A percentile compares a stretch with the other conserved stretches of the same genome.
phyloP scores from a whole-genome alignment of 2,113 vertebrate species.

The Trachemys scripta region DNA sequence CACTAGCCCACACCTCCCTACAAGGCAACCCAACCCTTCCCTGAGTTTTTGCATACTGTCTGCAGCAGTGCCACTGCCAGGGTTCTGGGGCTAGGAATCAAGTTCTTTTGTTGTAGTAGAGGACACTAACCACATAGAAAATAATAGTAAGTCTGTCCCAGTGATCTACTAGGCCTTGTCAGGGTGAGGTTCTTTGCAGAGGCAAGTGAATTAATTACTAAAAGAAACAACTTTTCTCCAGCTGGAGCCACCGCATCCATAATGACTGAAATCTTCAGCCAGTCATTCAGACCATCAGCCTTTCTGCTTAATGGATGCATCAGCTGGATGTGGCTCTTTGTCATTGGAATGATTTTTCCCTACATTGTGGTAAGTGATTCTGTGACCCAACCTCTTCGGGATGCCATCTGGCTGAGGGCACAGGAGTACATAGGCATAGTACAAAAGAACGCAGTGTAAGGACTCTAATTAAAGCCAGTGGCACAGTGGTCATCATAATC shows the following conservation, averaged over 20 bases:
- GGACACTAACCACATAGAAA: not conserved
- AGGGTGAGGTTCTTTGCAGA: not conserved
- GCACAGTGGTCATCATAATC: not conserved
- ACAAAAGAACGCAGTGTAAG: not conserved
- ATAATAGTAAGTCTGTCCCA: too few species aligned
- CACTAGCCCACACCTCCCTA: not conserved
- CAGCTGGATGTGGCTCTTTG: slow-evolving; percentile 77
- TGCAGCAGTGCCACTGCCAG: not conserved
- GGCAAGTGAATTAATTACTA: not conserved
- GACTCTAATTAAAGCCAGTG: not conserved
- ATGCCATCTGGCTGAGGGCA: not conserved
- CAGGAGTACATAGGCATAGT: not conserved
- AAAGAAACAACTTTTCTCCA: slow-evolving; percentile 27
- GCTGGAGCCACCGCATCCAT: slow-evolving; percentile 70
- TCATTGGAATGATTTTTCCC: slow-evolving; percentile 79
- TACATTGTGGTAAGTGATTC: slow-evolving; percentile 73
- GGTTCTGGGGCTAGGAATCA: not conserved
- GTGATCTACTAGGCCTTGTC: not conserved
- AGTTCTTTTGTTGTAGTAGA: not conserved
- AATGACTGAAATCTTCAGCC: slow-evolving; percentile 80
- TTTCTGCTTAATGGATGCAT: slow-evolving; percentile 75
- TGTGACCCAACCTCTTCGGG: not conserved
- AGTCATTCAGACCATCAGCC: slow-evolving; percentile 76
- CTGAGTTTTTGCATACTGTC: not conserved
- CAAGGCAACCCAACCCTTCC: not conserved